Evolutionary conservation across 2,113 vertebrate genomes (phyloP), one percentile per base, ranked within the genome.

Genomic region (Siphamia tubifer): DNA sequence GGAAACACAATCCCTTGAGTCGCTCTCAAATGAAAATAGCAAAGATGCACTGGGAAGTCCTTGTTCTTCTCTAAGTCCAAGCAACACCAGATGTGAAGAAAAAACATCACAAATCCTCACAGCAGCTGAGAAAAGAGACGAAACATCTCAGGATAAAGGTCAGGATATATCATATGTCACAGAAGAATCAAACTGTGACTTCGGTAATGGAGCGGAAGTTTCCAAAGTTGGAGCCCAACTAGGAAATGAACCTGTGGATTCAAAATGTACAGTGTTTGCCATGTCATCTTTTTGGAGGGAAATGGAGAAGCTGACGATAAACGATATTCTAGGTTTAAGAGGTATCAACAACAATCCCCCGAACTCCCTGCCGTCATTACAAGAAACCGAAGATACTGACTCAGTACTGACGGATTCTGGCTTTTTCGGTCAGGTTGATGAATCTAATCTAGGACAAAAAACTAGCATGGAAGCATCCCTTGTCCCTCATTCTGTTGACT

Each of bases 231-330:
- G 17, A 56, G 62, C 40, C 11, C n/a, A 45, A 73, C 2, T 38
- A 42, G 56, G 77, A 31, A 10, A 31, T 12, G 16, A 74, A 66
- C 17, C 61, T 8, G 9, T 17, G 6, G 63, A 80, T 25, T 39
- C 64, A 30, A 63, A 56, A 48, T 23, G 11, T 39, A 72, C 88
- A 21, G 84, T 89, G 8, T 91, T 87, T 40, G 83, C 89, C 8
- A 92, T 94, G 64, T 94, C 93, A 2, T 90, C 89, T 17, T 94
- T 94, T 34, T 94, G 93, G 93, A 84, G 65, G 35, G 91, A 93
- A 53, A 93, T 94, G 93, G 93, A 93, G 51, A 93, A 87, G 47
- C 64, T 94, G 60, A 94, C 93, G 1, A 93, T 94, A 53, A 93
- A 92, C 3, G 93, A 94, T 57, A 94, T 94, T 45, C 38, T 94